Base-by-base conservation (phyloP, 92 coral and sea anemone genomes). In the Ricordea florida region DNA sequence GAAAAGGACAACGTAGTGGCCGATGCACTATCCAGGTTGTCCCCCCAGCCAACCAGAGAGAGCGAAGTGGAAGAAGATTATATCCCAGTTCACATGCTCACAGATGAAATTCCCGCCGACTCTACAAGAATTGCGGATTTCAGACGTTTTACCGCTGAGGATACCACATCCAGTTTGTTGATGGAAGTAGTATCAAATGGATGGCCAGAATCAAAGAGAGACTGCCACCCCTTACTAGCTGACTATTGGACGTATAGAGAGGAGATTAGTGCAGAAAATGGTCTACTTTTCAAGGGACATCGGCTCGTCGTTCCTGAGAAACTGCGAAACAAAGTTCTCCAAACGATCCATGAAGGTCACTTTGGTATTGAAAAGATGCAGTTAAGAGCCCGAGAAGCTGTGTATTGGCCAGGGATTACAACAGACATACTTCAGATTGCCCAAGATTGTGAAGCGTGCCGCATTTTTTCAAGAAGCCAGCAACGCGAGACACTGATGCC, bases 381-480 rank as follows among this genome's bases (percentile, higher is more conserved):
- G 23, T 11, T 62, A 17, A 71, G 72, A 61, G 89, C 78, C 4
- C 43, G 34, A 58, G 78, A 76, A 22, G 20, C 69, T n/a, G 63
- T 84, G 4, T 79, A 59, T 61, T 67, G 74, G 78, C 78, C 66
- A 1, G 71, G 66, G 37, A 85, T 85, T 14, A 72, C 72, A 11
- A 76, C 72, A 46, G 82, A 62, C 22, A 28, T 21, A 11, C 77
- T 79, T 26, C 62, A 38, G 29, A 73, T 44, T 25, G 80, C 80
- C 36, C 22, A 53, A 23, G 66, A 51, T 18, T 81, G 87, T 72
- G 74, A 76, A 0, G 77, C 67, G 35, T 75, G 47, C 37, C 81
- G n/a, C n/a, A n/a, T n/a, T n/a, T n/a, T n/a, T n/a, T n/a, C n/a
- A n/a, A n/a, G n/a, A 87, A 41, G 61, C 79, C 10, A 29, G 22